Evolutionary conservation across 2,797 vertebrate genomes (phyloP).

Genomic region (Rhinogobio ventralis): DNA sequence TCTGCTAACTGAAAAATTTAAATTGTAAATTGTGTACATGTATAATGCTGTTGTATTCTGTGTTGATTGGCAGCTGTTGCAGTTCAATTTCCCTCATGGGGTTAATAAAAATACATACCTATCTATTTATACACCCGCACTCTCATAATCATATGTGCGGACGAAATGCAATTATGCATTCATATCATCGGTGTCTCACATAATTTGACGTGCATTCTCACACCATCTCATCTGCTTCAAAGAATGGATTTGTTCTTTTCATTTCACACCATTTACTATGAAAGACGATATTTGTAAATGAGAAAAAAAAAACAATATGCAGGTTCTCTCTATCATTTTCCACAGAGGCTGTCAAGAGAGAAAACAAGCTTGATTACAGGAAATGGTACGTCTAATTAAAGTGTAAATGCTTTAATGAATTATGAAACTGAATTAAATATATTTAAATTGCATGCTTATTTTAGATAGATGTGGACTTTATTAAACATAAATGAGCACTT

Average conservation of each 20-base stretch:
- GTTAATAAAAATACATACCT: slow-evolving; percentile 30
- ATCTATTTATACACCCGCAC: slow-evolving; percentile 28
- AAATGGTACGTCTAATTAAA: background rate
- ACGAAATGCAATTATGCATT: slow-evolving; percentile 43
- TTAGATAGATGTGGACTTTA: background rate
- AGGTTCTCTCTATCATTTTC: background rate
- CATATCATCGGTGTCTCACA: slow-evolving; percentile 28
- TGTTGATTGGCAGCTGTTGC: slow-evolving; percentile 2
- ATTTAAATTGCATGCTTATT: background rate
- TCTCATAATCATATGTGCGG: slow-evolving; percentile 26
- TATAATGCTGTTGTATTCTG: background rate
- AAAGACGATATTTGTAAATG: slow-evolving; percentile 22
- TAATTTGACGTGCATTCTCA: slow-evolving; percentile 58
- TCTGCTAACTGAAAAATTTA: background rate
- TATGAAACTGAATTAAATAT: slow-evolving; percentile 10
- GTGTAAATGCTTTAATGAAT: background rate
- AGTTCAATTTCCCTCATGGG: background rate
- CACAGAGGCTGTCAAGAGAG: slow-evolving; percentile 5
- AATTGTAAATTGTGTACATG: background rate
- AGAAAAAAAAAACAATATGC: background rate
- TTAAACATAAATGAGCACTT: no score
- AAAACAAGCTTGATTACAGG: slow-evolving; percentile 1
- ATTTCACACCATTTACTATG: slow-evolving; percentile 2
- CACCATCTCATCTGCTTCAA: slow-evolving; percentile 1
- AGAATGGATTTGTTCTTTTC: slow-evolving; percentile 28